Evolutionary conservation across 2,888 invertebrate species (phyloP).

Genomic region (Ochropacha duplaris): DNA sequence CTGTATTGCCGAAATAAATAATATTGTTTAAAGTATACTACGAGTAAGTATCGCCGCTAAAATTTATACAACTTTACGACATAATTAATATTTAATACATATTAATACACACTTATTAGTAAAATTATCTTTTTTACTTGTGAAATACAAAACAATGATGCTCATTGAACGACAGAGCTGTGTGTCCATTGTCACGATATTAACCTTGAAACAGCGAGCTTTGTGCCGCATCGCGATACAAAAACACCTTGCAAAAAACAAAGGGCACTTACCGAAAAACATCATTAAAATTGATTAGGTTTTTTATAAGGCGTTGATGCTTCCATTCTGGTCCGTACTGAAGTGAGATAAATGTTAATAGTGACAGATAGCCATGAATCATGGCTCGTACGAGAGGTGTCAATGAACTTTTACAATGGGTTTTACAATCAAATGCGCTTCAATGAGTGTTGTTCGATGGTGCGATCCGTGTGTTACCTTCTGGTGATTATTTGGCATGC

Average conservation of each 20-base stretch:
- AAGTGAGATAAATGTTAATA: slow-evolving; percentile 50
- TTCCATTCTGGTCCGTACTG: slow-evolving; percentile 32
- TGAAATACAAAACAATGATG: background rate
- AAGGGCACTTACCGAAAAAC: slow-evolving; percentile 58
- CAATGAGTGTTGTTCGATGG: background rate
- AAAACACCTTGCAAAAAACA: slow-evolving; percentile 57
- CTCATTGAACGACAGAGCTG: slow-evolving; percentile 18
- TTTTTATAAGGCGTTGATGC: slow-evolving; percentile 44
- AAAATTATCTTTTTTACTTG: background rate
- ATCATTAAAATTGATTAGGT: slow-evolving; percentile 61
- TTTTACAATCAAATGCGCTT: slow-evolving; percentile 33
- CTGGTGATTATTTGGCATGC: background rate
- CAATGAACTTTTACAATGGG: slow-evolving; percentile 51
- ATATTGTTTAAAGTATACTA: too few species aligned
- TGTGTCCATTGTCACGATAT: slow-evolving; percentile 38
- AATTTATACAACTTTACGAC: too few species aligned
- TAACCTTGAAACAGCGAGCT: slow-evolving; percentile 35
- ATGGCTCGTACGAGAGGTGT: slow-evolving; percentile 26
- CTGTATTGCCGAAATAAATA: too few species aligned
- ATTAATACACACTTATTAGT: too few species aligned
- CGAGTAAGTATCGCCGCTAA: too few species aligned
- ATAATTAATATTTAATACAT: too few species aligned
- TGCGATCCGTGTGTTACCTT: background rate
- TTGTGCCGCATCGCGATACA: slow-evolving; percentile 19
- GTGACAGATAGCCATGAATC: slow-evolving; percentile 24